Evolutionary conservation across 2,888 invertebrate genomes (phyloP).

Genomic region (Tiliacea aurago): DNA sequence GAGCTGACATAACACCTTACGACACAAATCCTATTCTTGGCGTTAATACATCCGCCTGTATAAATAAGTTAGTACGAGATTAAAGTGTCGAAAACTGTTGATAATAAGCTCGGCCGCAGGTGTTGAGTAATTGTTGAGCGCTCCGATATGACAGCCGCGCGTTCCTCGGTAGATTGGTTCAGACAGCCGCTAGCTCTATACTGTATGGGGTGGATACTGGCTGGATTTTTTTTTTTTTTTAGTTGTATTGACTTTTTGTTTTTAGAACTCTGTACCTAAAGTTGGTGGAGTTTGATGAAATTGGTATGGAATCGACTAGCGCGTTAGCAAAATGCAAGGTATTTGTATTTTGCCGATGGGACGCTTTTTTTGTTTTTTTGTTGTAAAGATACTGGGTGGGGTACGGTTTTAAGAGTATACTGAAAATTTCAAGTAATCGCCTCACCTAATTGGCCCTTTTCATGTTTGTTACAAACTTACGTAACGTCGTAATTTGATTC

Average conservation of each 20-base stretch:
- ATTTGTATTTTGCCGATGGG: too few species aligned
- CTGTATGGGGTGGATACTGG: slow-evolving; percentile 1
- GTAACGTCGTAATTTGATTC: slow-evolving; percentile 45
- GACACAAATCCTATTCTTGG: slow-evolving; percentile 54
- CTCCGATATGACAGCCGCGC: slow-evolving; percentile 77
- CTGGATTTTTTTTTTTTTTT: slow-evolving; percentile 4
- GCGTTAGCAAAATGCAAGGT: too few species aligned
- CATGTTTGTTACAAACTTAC: slow-evolving; percentile 17
- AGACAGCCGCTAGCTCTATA: slow-evolving; percentile 58
- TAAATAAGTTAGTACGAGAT: slow-evolving; percentile 76
- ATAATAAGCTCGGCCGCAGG: slow-evolving; percentile 69
- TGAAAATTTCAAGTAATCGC: too few species aligned
- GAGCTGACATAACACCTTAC: slow-evolving; percentile 35
- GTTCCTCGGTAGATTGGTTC: slow-evolving; percentile 67
- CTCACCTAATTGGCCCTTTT: slow-evolving; percentile 17
- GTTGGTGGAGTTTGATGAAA: too few species aligned
- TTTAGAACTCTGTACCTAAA: background rate
- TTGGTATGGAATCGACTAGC: too few species aligned
- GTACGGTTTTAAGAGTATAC: too few species aligned
- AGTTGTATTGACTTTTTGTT: background rate
- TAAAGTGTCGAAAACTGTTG: slow-evolving; percentile 74
- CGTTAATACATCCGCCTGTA: slow-evolving; percentile 57
- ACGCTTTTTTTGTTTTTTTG: too few species aligned
- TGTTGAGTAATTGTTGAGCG: slow-evolving; percentile 79
- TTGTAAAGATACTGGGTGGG: too few species aligned